These are phyloP conservation scores for Oceanites oceanicus DNA, from an alignment of 2,113 vertebrate genomes.

Conservation along the genomic window DNA sequence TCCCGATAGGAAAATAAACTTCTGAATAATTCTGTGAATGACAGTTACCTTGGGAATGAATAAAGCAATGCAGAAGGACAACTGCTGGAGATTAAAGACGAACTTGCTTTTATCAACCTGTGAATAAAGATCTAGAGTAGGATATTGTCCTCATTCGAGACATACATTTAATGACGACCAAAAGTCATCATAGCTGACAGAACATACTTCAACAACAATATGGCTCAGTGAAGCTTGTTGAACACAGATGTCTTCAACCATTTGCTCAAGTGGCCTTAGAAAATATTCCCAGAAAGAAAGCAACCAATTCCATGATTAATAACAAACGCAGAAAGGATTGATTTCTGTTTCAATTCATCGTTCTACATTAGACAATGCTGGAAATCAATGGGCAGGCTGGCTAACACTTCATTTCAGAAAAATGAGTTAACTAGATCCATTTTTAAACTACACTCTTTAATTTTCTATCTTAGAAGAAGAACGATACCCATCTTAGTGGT, in stretches of 20 bases:
- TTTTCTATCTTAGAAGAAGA: neutral
- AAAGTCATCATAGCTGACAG: neutral
- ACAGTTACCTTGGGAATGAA: neutral
- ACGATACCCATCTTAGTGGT: neutral
- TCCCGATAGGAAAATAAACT: neutral
- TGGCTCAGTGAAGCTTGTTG: neutral
- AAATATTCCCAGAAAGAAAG: neutral
- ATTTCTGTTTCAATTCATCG: neutral
- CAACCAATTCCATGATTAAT: neutral
- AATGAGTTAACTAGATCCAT: neutral
- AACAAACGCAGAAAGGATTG: neutral
- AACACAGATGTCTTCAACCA: neutral
- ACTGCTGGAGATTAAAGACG: neutral
- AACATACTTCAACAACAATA: neutral
- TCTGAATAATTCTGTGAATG: neutral
- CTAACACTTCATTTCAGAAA: neutral
- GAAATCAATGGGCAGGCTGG: neutral
- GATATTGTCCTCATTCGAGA: neutral
- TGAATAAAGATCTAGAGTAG: neutral
- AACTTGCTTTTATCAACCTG: neutral
- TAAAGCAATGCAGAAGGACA: neutral
- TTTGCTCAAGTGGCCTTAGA: neutral
- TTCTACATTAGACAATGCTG: neutral
- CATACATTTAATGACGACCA: neutral
- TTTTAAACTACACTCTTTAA: neutral